These are phyloP conservation scores for Sarotherodon lohbergeri DNA, from an alignment of 2,113 vertebrate genomes.

Conservation along the genomic window DNA sequence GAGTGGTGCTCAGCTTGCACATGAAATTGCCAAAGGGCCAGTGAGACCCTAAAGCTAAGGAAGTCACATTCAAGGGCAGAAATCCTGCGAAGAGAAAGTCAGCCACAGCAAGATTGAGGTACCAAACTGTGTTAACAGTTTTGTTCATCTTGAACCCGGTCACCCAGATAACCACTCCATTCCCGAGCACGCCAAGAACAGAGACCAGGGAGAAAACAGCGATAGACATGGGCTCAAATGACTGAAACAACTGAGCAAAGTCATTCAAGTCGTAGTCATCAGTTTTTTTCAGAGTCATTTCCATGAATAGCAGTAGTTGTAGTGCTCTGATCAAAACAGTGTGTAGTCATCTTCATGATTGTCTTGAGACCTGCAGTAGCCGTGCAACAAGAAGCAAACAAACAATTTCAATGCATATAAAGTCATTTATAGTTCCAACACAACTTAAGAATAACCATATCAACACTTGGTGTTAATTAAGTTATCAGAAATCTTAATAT, in stretches of 20 bases:
- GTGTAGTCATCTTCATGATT: constrained; percentile 55
- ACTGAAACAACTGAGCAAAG: constrained; percentile 53
- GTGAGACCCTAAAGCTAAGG: neutral
- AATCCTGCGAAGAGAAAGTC: neutral
- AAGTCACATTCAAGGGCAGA: neutral
- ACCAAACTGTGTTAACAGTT: neutral
- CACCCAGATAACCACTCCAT: neutral
- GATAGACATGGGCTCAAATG: constrained; percentile 58
- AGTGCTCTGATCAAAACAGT: constrained; percentile 30
- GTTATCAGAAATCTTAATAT: too few species aligned
- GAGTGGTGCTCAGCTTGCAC: neutral
- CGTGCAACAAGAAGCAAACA: neutral
- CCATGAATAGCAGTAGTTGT: neutral
- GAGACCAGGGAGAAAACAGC: constrained; percentile 71
- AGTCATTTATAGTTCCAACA: too few species aligned
- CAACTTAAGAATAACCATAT: too few species aligned
- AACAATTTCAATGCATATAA: too few species aligned
- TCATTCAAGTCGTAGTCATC: constrained; percentile 1
- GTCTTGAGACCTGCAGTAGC: constrained; percentile 37
- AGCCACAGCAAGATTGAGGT: neutral
- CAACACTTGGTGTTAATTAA: too few species aligned
- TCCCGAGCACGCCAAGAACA: constrained; percentile 76
- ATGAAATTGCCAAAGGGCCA: neutral
- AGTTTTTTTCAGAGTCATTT: constrained; percentile 33
- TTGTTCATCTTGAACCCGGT: neutral